These are phyloP conservation scores for Artemia sinica DNA, from an alignment of 2,888 invertebrate genomes.

Conservation along the genomic window DNA sequence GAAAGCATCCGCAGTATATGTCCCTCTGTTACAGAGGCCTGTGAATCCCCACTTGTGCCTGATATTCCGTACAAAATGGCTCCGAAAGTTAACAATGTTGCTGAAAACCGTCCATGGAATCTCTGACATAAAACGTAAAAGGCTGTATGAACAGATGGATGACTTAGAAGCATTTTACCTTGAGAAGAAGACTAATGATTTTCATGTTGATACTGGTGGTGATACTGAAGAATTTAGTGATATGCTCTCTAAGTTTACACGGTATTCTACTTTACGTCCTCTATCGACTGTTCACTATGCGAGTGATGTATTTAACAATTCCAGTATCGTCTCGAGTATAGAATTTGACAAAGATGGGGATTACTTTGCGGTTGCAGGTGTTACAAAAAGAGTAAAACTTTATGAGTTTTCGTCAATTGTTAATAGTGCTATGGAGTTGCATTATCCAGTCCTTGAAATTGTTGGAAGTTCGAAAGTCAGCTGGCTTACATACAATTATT, in stretches of 20 bases:
- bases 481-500: conserved; percentile 83
- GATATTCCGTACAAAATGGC: background rate
- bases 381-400: conserved; percentile 81
- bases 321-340: conserved; percentile 72
- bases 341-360: conserved; percentile 92
- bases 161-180: conserved; percentile 77
- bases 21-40: conserved; percentile 25
- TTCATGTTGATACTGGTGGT: conserved; percentile 40
- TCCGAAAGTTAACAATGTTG: too few species aligned
- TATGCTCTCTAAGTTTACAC: conserved; percentile 66
- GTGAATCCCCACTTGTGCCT: background rate
- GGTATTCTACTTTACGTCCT: conserved; percentile 55
- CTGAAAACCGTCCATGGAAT: conserved; percentile 38
- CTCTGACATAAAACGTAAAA: conserved; percentile 41
- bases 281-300: conserved; percentile 76
- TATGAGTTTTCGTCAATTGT: conserved; percentile 75
- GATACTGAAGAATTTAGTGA: conserved; percentile 42
- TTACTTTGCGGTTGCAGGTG: conserved; percentile 86
- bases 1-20: conserved; percentile 37
- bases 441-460: conserved; percentile 83
- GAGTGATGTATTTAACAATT: conserved; percentile 68
- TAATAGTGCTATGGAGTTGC: conserved; percentile 67
- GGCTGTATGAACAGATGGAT: conserved; percentile 69
- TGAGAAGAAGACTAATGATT: conserved; percentile 51
- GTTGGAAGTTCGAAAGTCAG: conserved; percentile 79